Conservation (phyloP, 2,797 vertebrate genomes). For the Melanotaenia pygmaea region DNA sequence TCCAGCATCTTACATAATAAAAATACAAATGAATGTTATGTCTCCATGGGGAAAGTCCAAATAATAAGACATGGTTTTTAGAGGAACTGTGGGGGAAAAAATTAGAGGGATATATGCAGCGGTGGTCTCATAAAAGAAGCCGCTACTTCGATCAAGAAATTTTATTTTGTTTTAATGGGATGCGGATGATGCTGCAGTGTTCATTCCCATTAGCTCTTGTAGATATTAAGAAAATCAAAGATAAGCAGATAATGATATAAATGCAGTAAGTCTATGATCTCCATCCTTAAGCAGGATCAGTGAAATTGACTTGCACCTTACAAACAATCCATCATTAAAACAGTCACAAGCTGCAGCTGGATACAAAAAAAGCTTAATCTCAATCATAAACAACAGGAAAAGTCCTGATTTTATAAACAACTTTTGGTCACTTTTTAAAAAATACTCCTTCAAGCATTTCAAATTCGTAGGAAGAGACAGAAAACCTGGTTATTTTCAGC, state of each 20-base stretch:
- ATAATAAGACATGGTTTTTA: background rate
- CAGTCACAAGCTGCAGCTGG: background rate
- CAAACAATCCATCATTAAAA: background rate
- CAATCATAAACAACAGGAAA: background rate
- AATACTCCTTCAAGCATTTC: background rate
- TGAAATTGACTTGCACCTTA: background rate
- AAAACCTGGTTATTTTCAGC: background rate
- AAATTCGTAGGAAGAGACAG: background rate
- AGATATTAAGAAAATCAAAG: background rate
- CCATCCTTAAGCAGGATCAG: background rate
- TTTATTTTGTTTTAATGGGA: background rate
- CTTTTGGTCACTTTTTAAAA: background rate
- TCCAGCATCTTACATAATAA: conserved; percentile 1
- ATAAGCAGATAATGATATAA: background rate
- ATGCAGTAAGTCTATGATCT: background rate
- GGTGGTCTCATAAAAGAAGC: background rate
- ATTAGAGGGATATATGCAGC: background rate
- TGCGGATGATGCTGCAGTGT: background rate
- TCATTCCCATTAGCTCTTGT: background rate
- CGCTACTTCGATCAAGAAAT: background rate
- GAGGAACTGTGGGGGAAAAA: background rate
- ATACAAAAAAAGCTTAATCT: background rate
- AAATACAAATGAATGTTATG: background rate
- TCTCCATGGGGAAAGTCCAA: background rate
- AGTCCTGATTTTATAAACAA: background rate